phyloP scores from a whole-genome alignment of 2,888 invertebrate species.

The Brassicogethes aeneus region DNA sequence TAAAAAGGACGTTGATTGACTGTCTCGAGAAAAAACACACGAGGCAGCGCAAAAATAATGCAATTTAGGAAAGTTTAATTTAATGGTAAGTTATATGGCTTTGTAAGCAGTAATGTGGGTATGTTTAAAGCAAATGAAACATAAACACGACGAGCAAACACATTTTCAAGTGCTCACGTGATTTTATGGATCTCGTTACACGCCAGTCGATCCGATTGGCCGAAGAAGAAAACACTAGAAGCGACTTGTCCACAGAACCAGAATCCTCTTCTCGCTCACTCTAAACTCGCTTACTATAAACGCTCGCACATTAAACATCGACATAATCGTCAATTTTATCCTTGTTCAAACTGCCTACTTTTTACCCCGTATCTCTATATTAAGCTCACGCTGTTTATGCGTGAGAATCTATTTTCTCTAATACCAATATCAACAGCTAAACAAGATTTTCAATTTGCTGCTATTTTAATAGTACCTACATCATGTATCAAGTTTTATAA shows the following conservation, averaged over 20 bases:
- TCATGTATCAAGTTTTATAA: no score
- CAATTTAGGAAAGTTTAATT: slow-evolving; percentile 12
- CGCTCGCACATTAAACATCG: neutral
- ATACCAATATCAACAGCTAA: no score
- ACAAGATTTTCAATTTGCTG: no score
- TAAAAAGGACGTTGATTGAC: slow-evolving; percentile 1
- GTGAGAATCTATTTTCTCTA: no score
- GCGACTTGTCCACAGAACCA: slow-evolving; percentile 3
- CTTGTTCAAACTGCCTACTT: no score
- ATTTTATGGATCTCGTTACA: slow-evolving; percentile 19
- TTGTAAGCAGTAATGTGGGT: slow-evolving; percentile 11
- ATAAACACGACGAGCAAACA: slow-evolving; percentile 14
- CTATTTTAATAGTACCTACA: no score
- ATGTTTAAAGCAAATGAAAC: slow-evolving; percentile 14
- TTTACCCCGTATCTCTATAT: no score
- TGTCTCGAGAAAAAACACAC: no score
- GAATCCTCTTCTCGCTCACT: neutral
- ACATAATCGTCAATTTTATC: neutral
- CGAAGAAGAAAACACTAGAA: slow-evolving; percentile 16
- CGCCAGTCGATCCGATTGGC: slow-evolving; percentile 17
- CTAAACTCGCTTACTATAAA: neutral
- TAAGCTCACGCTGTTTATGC: no score
- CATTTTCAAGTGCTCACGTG: slow-evolving; percentile 10
- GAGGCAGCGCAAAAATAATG: slow-evolving; percentile 6
- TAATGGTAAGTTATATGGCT: slow-evolving; percentile 13